Conservation (phyloP, 2,888 invertebrate species). For the Anoplius nigerrimus region DNA sequence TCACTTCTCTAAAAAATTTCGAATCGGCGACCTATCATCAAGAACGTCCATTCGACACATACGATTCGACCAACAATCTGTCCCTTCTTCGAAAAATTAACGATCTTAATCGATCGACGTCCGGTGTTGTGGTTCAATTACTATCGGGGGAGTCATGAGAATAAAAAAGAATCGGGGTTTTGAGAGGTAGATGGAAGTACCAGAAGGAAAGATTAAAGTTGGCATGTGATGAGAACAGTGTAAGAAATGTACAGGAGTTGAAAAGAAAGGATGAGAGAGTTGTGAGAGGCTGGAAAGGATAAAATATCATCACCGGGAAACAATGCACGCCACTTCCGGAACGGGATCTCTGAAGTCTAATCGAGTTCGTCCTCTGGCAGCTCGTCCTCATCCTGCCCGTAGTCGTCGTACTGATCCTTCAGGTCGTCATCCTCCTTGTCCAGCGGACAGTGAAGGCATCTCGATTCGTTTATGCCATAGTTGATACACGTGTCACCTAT, state of each 20-base stretch:
- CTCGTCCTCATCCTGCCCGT: constrained; percentile 79
- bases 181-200: too few species aligned
- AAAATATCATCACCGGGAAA: constrained; percentile 31
- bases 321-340: constrained; percentile 10
- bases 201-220: too few species aligned
- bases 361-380: constrained; percentile 72
- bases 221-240: too few species aligned
- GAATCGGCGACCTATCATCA: too few species aligned
- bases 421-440: constrained; percentile 64
- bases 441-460: constrained; percentile 76
- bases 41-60: too few species aligned
- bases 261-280: background rate
- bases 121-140: background rate
- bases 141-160: background rate
- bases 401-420: constrained; percentile 75
- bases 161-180: background rate
- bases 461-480: constrained; percentile 92
- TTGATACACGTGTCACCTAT: constrained; percentile 91
- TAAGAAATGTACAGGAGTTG: too few species aligned
- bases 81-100: too few species aligned
- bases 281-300: background rate
- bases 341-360: constrained; percentile 29
- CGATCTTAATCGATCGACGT: too few species aligned
- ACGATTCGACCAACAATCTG: too few species aligned
- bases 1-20: too few species aligned